Evolutionary conservation across 2,113 vertebrate genomes (phyloP).

Genomic region (Oryctolagus cuniculus): DNA sequence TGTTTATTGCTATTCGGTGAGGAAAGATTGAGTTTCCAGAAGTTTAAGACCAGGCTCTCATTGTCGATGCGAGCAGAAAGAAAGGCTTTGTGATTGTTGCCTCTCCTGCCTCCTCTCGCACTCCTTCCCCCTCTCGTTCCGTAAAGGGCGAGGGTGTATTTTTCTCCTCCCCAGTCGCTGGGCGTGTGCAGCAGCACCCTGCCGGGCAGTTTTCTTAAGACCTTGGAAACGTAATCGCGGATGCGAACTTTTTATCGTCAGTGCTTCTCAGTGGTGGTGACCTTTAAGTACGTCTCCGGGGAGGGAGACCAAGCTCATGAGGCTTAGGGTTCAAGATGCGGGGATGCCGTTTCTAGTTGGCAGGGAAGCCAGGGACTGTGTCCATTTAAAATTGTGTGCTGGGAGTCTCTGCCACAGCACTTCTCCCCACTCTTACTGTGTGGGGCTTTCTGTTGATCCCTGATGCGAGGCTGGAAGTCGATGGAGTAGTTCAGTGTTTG

Average conservation of each 20-base stretch:
- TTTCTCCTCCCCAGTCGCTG: neutral
- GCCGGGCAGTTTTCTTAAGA: conserved; percentile 46
- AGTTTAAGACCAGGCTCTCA: conserved; percentile 42
- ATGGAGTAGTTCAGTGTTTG: conserved; percentile 27
- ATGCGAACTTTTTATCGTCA: neutral
- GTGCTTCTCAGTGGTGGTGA: neutral
- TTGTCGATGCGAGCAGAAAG: neutral
- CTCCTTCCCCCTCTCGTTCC: neutral
- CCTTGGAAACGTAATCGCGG: neutral
- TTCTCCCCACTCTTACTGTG: neutral
- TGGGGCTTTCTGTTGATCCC: conserved; percentile 22
- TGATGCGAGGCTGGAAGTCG: neutral
- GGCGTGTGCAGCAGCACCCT: neutral
- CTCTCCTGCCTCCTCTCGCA: neutral
- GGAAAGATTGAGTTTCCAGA: neutral
- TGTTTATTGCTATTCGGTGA: neutral
- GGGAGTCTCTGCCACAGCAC: neutral
- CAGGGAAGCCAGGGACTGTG: neutral
- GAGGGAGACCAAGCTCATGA: neutral
- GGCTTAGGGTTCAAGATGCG: conserved; percentile 6
- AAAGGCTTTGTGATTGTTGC: neutral
- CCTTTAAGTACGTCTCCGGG: neutral
- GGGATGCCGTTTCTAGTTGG: neutral
- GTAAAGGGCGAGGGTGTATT: neutral
- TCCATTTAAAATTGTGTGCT: neutral